Evolutionary conservation across 1,140 invertebrate species (phyloP), one percentile per base, ranked within the genome.

Genomic region (Trachymyrmex septentrionalis): DNA sequence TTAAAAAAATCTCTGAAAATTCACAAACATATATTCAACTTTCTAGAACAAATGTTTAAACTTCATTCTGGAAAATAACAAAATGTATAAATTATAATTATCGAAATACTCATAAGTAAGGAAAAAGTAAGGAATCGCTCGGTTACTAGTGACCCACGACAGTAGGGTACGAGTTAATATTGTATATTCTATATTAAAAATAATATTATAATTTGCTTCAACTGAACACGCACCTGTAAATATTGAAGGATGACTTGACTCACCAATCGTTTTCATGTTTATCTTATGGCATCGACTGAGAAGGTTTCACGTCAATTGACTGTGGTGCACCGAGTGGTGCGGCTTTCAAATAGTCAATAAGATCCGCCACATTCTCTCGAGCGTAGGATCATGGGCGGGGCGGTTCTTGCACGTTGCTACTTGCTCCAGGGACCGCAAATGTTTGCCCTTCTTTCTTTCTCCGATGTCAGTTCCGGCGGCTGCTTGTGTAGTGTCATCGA

Each of bases 301-400:
- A 72, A 44, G 59, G 10, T 30, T 14, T 82, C 50, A 55, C 73
- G 44, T 91, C 87, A 88, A 76, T 78, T 88, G 48, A 78, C 82
- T 24, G 85, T 48, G 5, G 89, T 90, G 69, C 86, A 81, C 5
- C 77, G 76, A 2, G 67, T n/a, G n/a, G n/a, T n/a, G n/a, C 57
- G 10, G 71, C 81, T 53, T 91, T 88, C 71, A 84, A 92, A 84
- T 88, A 91, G 72, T 91, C 90, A 86, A 92, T 92, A 76, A 93
- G 92, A 76, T 93, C 92, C 53, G 89, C 88, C 55, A 93, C 85
- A 57, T 91, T 92, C 86, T 64, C 86, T 87, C 27, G 64, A 76
- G 16, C 84, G 87, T 44, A 89, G 75, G 4, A 87, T 90, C 64
- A 80, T 84, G n/a, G 90, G 86, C 14, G 91, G 92, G 27, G 89